Base-by-base conservation (phyloP, 2,888 invertebrate species). In the Spatulosminthurus flaviceps region DNA sequence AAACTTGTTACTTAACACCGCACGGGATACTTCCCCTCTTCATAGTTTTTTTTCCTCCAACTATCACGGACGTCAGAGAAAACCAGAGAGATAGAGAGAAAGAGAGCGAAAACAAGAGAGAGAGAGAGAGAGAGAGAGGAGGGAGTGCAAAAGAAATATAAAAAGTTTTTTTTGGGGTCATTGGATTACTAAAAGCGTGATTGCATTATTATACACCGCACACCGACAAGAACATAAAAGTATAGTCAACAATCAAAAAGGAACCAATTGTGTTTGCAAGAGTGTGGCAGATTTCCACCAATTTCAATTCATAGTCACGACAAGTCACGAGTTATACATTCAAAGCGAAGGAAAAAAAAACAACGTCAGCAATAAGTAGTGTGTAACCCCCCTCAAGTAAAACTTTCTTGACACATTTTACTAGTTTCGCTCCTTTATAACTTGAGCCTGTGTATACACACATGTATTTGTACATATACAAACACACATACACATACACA, bases 201-300 rank as follows among this genome's bases (percentile, higher is more conserved):
- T 51, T 51, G 51, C 51, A 51, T 51, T 51, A 51, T 51, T 51
- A 51, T 51, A 51, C 51, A 51, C 51, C 51, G 51, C 51, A 51
- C 51, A 51, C 51, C 51, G 51, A 19, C 51, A 51, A 51, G 51
- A n/a, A 4, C 51, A 51, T 51, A 51, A 51, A 51, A 51, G 51
- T 51, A 41, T 13, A 51, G 51, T n/a, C 51, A 51, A 51, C 51
- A 51, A 51, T 51, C 51, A 51, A 51, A 51, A 51, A 51, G 51
- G 16, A 51, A 51, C 51, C 51, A 51, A 51, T 51, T 51, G 51
- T 51, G 51, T 51, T 19, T 13, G 16, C 16, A 16, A 51, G 51
- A 51, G 51, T 51, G 51, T 16, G 16, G 51, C 9, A 51, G 16
- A 51, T 51, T 51, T 19, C 51, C 1, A 51, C 7, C 7, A 51